Evolutionary conservation across 2,113 vertebrate species (phyloP).

Genomic region (Platichthys flesus): DNA sequence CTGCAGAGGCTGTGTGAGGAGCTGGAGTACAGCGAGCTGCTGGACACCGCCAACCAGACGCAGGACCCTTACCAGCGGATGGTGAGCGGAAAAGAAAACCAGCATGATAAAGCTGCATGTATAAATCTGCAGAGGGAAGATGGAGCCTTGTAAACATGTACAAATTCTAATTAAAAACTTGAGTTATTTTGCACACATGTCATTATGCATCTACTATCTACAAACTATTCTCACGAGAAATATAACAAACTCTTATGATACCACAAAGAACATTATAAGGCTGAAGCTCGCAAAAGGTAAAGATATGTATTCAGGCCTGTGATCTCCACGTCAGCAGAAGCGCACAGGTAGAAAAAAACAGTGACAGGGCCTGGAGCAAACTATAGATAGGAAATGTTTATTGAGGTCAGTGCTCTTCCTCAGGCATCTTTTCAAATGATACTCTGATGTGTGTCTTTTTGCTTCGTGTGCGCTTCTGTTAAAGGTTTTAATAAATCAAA

Average conservation of each 20-base stretch:
- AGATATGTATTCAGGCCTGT: background rate
- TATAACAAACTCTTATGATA: background rate
- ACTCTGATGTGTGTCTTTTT: background rate
- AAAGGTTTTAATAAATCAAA: background rate
- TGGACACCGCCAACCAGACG: conserved; percentile 87
- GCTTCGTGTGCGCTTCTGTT: background rate
- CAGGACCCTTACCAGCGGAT: conserved; percentile 89
- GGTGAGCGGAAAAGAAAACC: conserved; percentile 75
- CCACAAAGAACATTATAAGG: background rate
- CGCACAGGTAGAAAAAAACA: background rate
- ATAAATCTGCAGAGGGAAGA: background rate
- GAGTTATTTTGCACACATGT: too few species aligned
- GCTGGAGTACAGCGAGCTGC: conserved; percentile 94
- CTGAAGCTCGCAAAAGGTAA: background rate
- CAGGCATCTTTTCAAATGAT: background rate
- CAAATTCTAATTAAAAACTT: background rate
- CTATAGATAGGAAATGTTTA: background rate
- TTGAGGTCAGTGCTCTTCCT: background rate
- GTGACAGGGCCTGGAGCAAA: background rate
- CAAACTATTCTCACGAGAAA: too few species aligned
- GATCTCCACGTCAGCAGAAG: background rate
- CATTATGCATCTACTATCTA: background rate
- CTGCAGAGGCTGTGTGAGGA: conserved; percentile 97
- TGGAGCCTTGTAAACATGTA: background rate
- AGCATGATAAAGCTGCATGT: background rate